phyloP scores from a whole-genome alignment of 1,140 invertebrate genomes.

The Geopemphigus sp. region DNA sequence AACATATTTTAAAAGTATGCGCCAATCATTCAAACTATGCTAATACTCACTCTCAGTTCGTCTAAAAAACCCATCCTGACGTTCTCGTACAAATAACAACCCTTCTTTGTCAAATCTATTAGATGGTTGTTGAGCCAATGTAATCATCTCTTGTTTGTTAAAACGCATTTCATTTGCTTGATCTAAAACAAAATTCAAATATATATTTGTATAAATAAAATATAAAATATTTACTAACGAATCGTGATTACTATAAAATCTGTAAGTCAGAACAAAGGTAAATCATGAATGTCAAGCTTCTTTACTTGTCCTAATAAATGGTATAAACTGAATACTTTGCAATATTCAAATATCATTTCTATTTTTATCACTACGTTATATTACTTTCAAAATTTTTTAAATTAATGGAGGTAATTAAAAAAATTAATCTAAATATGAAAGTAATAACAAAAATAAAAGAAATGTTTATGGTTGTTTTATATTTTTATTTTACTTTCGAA shows the following conservation, averaged over 20 bases:
- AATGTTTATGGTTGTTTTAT: neutral
- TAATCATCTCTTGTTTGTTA: constrained; percentile 82
- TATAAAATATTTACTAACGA: neutral
- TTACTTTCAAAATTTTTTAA: too few species aligned
- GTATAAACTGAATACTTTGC: neutral
- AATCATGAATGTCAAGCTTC: neutral
- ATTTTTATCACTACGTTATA: neutral
- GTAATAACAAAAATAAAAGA: neutral
- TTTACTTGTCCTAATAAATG: neutral
- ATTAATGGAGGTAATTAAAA: neutral
- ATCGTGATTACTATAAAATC: neutral
- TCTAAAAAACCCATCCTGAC: constrained; percentile 87
- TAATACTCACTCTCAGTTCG: constrained; percentile 75
- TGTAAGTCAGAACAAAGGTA: neutral
- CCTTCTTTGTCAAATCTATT: constrained; percentile 92
- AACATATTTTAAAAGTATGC: neutral
- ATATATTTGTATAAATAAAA: neutral
- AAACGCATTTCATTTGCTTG: constrained; percentile 69
- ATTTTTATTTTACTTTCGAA: neutral
- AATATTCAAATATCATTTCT: neutral
- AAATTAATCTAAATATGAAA: neutral
- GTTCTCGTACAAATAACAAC: constrained; percentile 78
- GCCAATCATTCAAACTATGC: neutral
- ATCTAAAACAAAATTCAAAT: neutral
- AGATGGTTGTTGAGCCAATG: constrained; percentile 78